Evolutionary conservation across 1,140 invertebrate species (phyloP).

Genomic region (Teleopsis dalmanni): DNA sequence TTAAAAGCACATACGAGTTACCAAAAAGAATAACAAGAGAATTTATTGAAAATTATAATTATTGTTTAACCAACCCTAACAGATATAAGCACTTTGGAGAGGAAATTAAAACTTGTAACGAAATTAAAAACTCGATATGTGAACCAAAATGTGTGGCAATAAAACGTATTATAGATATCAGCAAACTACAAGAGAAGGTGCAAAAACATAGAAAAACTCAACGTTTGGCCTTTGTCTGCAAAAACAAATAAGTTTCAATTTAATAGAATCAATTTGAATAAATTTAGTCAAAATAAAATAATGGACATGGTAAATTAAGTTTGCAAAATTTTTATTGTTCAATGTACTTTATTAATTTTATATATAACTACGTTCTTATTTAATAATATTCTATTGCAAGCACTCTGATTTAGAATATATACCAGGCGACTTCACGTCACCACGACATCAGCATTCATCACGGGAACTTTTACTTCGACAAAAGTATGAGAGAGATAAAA

Average conservation of each 20-base stretch:
- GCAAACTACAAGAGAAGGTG: no score
- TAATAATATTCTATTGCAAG: slow-evolving; percentile 11
- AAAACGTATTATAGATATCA: background rate
- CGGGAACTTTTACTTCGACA: slow-evolving; percentile 47
- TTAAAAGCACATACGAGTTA: slow-evolving; percentile 47
- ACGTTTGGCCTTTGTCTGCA: no score
- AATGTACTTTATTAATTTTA: no score
- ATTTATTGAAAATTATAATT: slow-evolving; percentile 24
- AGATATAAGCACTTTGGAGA: slow-evolving; percentile 19
- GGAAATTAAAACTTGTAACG: no score
- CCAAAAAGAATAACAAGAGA: slow-evolving; percentile 45
- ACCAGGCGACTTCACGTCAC: slow-evolving; percentile 52
- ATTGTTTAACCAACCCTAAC: slow-evolving; percentile 22
- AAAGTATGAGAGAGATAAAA: slow-evolving; percentile 17
- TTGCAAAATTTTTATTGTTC: no score
- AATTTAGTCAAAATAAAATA: background rate
- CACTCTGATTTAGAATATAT: slow-evolving; percentile 44
- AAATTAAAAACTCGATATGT: no score
- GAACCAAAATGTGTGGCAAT: slow-evolving; percentile 8
- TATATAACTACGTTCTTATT: no score
- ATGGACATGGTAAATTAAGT: background rate
- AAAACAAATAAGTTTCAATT: no score
- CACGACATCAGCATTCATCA: slow-evolving; percentile 47
- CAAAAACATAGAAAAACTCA: no score
- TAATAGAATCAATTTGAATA: no score